Base-by-base conservation (phyloP, 1,140 invertebrate genomes). In the Pseudoatta argentina region DNA sequence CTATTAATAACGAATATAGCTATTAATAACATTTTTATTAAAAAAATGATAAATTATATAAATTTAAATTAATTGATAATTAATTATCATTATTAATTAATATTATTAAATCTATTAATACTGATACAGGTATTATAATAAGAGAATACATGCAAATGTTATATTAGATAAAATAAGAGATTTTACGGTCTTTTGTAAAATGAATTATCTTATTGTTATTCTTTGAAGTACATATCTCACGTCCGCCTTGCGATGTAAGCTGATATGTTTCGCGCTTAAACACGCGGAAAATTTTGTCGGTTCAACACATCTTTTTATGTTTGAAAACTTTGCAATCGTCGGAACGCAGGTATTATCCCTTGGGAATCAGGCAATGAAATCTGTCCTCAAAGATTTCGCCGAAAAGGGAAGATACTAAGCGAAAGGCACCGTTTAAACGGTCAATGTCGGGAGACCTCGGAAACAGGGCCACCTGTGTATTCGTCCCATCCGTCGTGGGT, bases 401-500 rank as follows among this genome's bases (percentile, higher is more conserved):
- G 77, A 88, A 87, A 39, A 59, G 7, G 14, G 12, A 69, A 53
- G 7, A 21, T 6, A 53, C 2, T 18, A 72, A 39, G 55, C 63
- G 44, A 82, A 61, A 61, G 67, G 55, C 61, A 57, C 30, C 34
- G 7, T 57, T 67, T 83, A 51, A 21, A 67, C 39, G 51, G 59
- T 81, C 48, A 27, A 88, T 30, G 34, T n/a, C 34, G 61, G 61
- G 27, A 24, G 39, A 87, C 8, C 39, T 82, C 78, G 87, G 63
- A 71, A 91, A 55, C 67, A 86, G 16, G 82, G 91, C 92, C 91
- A 93, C 91, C 92, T 92, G 92, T 85, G 66, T 59, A 73, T 91
- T 85, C 67, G 73, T 27, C 79, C 39, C 39, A 24, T 69, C 21
- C 85, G 61, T 59, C 82, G 86, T 88, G 89, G 91, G 91, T 92